Evolutionary conservation across 2,113 vertebrate genomes (phyloP).

Genomic region (Macrotus californicus): DNA sequence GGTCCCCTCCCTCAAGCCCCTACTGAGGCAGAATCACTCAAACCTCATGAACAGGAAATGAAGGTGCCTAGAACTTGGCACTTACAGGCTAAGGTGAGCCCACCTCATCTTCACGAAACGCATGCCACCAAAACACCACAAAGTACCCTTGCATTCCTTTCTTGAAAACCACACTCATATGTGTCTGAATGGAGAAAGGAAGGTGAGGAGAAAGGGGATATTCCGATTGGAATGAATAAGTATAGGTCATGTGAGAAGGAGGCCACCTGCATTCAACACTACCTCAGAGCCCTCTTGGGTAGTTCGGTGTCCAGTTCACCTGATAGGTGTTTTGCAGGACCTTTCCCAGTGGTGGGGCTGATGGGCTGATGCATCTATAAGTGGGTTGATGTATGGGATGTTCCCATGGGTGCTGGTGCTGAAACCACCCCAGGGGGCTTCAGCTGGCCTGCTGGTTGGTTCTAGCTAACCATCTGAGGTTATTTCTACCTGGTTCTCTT

Average conservation of each 20-base stretch:
- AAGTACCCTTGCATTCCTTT: not conserved
- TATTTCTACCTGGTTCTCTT: not conserved
- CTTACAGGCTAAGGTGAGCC: not conserved
- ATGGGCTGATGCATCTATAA: rapidly evolving
- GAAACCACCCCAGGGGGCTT: not conserved
- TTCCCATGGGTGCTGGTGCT: not conserved
- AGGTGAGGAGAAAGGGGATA: rapidly evolving
- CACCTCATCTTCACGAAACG: not conserved
- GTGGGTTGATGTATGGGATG: not conserved
- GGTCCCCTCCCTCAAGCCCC: not conserved
- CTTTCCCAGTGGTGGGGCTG: not conserved
- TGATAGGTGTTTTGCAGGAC: not conserved
- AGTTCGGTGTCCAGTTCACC: not conserved
- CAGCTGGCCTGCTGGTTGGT: not conserved
- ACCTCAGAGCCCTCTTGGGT: rapidly evolving
- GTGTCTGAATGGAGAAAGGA: not conserved
- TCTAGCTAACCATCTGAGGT: not conserved
- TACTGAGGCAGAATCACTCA: not conserved
- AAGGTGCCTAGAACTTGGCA: not conserved
- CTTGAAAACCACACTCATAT: not conserved
- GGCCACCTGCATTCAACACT: not conserved
- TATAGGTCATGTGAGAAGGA: not conserved
- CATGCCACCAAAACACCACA: rapidly evolving
- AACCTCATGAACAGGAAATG: not conserved
- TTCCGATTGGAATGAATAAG: not conserved